phyloP scores from a whole-genome alignment of 35 echinoderm and acorn worm species.

The Anneissia japonica region DNA sequence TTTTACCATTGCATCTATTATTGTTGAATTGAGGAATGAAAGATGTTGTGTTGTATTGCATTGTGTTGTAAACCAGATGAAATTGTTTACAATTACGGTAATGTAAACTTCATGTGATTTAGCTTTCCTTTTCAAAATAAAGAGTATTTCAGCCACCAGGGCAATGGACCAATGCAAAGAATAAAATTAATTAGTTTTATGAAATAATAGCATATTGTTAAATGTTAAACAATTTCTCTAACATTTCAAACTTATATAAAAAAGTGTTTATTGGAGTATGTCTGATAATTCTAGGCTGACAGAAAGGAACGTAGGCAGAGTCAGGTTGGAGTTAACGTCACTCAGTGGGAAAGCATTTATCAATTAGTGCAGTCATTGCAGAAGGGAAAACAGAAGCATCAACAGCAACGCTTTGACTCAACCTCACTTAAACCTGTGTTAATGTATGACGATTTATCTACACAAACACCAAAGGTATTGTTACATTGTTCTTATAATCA shows the following conservation, averaged over 20 bases:
- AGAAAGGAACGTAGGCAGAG: neutral
- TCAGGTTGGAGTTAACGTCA: neutral
- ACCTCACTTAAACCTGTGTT: neutral
- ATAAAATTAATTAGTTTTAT: too few species aligned
- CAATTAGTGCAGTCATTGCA: neutral
- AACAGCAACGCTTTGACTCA: neutral
- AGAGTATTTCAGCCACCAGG: too few species aligned
- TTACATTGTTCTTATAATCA: too few species aligned
- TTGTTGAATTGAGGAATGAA: too few species aligned
- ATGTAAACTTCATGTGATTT: too few species aligned
- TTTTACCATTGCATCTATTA: too few species aligned
- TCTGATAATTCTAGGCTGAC: neutral
- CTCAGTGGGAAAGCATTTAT: neutral
- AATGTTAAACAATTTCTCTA: neutral
- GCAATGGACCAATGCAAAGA: too few species aligned
- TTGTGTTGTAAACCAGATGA: too few species aligned
- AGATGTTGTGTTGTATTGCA: too few species aligned
- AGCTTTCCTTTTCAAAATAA: too few species aligned
- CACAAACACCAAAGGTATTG: neutral
- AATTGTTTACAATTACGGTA: too few species aligned
- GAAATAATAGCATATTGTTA: too few species aligned
- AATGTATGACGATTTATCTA: neutral
- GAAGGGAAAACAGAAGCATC: neutral
- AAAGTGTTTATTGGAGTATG: neutral
- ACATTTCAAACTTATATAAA: neutral